Evolutionary conservation across 2,888 invertebrate genomes (phyloP).

Genomic region (Agrotis exclamationis): DNA sequence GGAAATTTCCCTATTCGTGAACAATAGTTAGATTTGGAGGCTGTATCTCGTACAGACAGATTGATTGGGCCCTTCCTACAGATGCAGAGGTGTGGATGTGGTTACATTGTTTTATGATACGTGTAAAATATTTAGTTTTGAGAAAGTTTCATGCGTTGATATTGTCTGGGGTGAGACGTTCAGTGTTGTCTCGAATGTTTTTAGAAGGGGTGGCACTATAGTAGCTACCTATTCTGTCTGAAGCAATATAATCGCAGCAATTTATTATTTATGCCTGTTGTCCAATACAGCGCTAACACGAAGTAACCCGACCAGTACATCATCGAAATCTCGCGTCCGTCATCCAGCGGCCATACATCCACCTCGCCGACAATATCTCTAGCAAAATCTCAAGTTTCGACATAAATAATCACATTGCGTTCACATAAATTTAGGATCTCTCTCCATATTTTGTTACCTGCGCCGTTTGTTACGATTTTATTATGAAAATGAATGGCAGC

Average conservation of each 20-base stretch:
- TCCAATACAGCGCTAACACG: slow-evolving; percentile 26
- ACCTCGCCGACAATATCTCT: slow-evolving; percentile 70
- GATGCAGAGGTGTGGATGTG: slow-evolving; percentile 79
- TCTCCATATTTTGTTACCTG: slow-evolving; percentile 91
- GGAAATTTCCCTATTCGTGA: slow-evolving; percentile 90
- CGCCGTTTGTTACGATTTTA: slow-evolving; percentile 90
- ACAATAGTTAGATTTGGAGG: slow-evolving; percentile 91
- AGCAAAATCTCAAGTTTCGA: slow-evolving; percentile 80
- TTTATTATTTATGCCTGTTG: slow-evolving; percentile 30
- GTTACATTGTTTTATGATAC: slow-evolving; percentile 60
- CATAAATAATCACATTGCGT: slow-evolving; percentile 86
- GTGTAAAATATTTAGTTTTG: slow-evolving; percentile 34
- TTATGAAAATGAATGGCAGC: slow-evolving; percentile 91
- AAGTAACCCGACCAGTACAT: slow-evolving; percentile 43
- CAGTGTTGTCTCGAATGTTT: slow-evolving; percentile 23
- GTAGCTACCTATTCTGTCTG: background rate
- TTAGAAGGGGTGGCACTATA: slow-evolving; percentile 9
- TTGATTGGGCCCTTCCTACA: slow-evolving; percentile 88
- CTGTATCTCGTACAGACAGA: slow-evolving; percentile 90
- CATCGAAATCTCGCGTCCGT: slow-evolving; percentile 62
- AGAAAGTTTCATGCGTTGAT: slow-evolving; percentile 9
- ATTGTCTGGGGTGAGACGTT: slow-evolving; percentile 22
- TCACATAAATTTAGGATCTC: slow-evolving; percentile 87
- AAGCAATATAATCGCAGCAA: slow-evolving; percentile 3
- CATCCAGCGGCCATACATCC: slow-evolving; percentile 61